phyloP scores from a whole-genome alignment of 1,140 invertebrate species.

The Microvelia longipes region DNA sequence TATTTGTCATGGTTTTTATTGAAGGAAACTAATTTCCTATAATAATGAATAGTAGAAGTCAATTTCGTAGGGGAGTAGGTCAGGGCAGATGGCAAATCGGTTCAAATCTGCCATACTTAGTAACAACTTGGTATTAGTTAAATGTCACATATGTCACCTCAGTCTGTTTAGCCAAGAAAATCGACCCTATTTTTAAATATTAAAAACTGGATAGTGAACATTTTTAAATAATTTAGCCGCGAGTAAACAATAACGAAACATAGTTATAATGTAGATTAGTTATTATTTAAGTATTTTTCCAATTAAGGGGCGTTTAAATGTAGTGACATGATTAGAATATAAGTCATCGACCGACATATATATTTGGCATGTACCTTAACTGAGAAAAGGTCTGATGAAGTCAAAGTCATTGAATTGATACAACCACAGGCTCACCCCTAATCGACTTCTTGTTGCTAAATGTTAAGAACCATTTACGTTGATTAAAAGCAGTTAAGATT shows the following conservation, averaged over 20 bases:
- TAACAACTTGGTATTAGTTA: slow-evolving; percentile 1
- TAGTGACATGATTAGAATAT: no score
- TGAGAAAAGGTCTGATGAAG: neutral
- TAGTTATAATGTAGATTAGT: no score
- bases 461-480: neutral
- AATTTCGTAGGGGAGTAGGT: neutral
- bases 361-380: no score
- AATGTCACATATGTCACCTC: slow-evolving; percentile 5
- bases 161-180: neutral
- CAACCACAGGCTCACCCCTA: neutral
- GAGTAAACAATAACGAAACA: no score
- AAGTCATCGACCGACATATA: no score
- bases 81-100: slow-evolving; percentile 4
- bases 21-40: slow-evolving; percentile 5
- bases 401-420: neutral
- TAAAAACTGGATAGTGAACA: no score
- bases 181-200: no score
- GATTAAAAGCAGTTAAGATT: neutral
- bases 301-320: no score
- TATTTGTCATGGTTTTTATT: neutral
- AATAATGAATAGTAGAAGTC: slow-evolving; percentile 6
- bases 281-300: no score
- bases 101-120: neutral
- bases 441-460: neutral
- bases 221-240: no score